phyloP scores from a whole-genome alignment of 2,113 vertebrate species.

The Hemichromis elongatus region DNA sequence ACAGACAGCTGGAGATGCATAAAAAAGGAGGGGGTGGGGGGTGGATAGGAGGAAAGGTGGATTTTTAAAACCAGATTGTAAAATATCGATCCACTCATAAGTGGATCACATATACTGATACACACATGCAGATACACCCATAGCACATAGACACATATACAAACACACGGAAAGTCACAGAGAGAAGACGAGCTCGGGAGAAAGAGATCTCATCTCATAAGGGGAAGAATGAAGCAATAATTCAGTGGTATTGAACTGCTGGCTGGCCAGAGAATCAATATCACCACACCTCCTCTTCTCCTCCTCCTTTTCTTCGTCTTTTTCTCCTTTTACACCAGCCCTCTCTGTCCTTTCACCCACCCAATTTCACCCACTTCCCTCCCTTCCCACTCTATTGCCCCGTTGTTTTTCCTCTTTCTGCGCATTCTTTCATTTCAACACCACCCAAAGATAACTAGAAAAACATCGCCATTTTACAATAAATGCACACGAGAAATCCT shows the following conservation, averaged over 20 bases:
- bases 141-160: slow-evolving; percentile 6
- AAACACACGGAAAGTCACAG: slow-evolving; percentile 69
- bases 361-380: neutral
- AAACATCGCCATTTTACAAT: neutral
- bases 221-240: slow-evolving; percentile 99
- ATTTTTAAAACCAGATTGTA: slow-evolving; percentile 90
- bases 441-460: neutral
- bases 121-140: slow-evolving; percentile 77
- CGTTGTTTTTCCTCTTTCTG: neutral
- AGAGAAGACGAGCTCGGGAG: slow-evolving; percentile 27
- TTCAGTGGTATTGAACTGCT: slow-evolving; percentile 92
- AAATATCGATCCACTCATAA: slow-evolving; percentile 85
- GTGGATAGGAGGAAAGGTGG: slow-evolving; percentile 41
- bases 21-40: neutral
- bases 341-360: slow-evolving; percentile 24
- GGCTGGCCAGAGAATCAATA: slow-evolving; percentile 88
- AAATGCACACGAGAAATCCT: neutral
- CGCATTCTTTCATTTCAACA: neutral
- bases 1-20: neutral
- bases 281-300: slow-evolving; percentile 48
- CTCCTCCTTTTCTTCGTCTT: slow-evolving; percentile 16
- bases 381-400: slow-evolving; percentile 9
- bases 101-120: slow-evolving; percentile 44
- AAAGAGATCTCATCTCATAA: slow-evolving; percentile 91
- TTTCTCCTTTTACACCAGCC: slow-evolving; percentile 34